Evolutionary conservation across 2,113 vertebrate species (phyloP).

Genomic region (Bolborhynchus lineola): DNA sequence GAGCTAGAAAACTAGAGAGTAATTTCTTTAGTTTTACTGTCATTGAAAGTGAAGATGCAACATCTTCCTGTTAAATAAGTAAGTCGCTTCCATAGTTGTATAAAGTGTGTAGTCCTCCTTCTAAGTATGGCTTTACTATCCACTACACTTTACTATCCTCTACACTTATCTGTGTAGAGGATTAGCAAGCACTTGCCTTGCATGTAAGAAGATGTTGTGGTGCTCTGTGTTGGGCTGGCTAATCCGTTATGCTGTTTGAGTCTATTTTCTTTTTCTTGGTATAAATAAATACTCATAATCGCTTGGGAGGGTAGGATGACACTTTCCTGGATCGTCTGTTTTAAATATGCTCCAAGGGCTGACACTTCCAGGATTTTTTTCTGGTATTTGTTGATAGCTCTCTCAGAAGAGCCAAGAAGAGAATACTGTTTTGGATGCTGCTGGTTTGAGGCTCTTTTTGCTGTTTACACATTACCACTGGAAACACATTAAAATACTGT

Average conservation of each 20-base stretch:
- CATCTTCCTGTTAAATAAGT: neutral
- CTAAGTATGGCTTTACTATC: neutral
- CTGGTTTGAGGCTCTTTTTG: neutral
- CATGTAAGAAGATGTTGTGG: neutral
- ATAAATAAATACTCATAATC: constrained; percentile 16
- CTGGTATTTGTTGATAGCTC: neutral
- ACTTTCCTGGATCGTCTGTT: constrained; percentile 1
- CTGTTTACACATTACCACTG: neutral
- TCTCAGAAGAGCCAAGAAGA: neutral
- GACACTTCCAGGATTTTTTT: neutral
- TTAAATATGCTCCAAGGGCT: neutral
- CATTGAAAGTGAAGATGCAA: neutral
- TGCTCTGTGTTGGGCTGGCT: neutral
- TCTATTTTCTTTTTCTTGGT: constrained; percentile 19
- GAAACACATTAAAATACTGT: neutral
- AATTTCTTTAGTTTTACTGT: neutral
- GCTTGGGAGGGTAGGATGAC: neutral
- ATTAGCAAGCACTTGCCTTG: neutral
- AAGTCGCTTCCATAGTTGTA: neutral
- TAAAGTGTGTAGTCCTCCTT: neutral
- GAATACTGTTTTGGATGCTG: neutral
- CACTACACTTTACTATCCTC: no score
- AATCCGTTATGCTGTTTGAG: neutral
- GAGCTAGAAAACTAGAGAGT: neutral
- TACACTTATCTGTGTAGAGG: neutral